Conservation (phyloP, 2,888 invertebrate genomes). For the Himalopsyche kuldschensis region DNA sequence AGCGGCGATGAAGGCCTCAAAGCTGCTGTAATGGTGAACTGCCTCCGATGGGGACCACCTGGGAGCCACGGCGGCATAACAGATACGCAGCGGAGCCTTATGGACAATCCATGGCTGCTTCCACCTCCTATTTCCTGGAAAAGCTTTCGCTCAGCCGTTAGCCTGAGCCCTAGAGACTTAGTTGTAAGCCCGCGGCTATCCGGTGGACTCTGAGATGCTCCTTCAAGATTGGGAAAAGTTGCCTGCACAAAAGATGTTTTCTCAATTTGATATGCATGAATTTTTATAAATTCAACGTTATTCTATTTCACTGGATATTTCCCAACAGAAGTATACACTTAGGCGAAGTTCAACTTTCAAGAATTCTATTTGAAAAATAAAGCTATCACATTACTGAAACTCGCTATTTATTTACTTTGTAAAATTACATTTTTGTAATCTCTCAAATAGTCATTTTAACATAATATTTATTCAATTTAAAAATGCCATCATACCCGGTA, state of each 20-base stretch:
- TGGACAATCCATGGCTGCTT: neutral
- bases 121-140: slow-evolving; percentile 7
- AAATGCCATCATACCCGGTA: too few species aligned
- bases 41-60: slow-evolving; percentile 31
- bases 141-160: slow-evolving; percentile 28
- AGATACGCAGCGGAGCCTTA: slow-evolving; percentile 24
- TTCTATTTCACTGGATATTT: neutral
- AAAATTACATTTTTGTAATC: too few species aligned
- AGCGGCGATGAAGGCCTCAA: slow-evolving; percentile 11
- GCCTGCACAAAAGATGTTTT: slow-evolving; percentile 16
- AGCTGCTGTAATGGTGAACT: slow-evolving; percentile 31
- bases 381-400: too few species aligned
- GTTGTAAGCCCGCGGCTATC: slow-evolving; percentile 31
- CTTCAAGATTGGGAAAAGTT: slow-evolving; percentile 24
- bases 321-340: neutral
- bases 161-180: slow-evolving; percentile 22
- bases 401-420: too few species aligned
- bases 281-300: neutral
- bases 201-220: slow-evolving; percentile 8
- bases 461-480: too few species aligned
- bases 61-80: slow-evolving; percentile 32
- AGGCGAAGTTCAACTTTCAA: too few species aligned
- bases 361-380: too few species aligned
- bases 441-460: too few species aligned
- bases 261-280: neutral